Percentiles rank a stretch among this genome's conserved stretches.
phyloP scores from a whole-genome alignment of 2,797 vertebrate genomes.

The Hylomyscus alleni region DNA sequence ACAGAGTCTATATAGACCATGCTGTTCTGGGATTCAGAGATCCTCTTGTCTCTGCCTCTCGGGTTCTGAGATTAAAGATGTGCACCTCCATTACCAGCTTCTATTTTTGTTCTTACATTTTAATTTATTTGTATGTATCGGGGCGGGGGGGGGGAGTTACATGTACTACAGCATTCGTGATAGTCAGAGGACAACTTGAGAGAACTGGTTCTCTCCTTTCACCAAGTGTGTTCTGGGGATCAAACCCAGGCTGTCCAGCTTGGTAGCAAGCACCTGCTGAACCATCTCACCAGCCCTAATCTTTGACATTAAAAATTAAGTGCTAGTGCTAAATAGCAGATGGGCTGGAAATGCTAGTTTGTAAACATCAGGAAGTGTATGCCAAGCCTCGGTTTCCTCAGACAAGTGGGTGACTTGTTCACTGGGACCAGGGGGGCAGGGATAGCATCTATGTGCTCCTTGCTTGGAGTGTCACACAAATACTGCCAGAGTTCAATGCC shows the following conservation, averaged over 20 bases:
- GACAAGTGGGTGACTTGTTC: not conserved
- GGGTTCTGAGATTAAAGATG: not conserved
- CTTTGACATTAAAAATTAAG: not conserved
- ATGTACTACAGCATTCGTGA: not conserved
- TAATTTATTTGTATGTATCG: not conserved
- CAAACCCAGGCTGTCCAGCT: not conserved
- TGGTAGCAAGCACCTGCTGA: not conserved
- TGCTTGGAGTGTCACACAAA: not conserved
- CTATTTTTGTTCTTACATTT: not conserved
- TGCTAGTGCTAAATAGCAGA: not conserved
- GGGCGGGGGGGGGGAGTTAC: too few species aligned
- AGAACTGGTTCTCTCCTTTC: not conserved
- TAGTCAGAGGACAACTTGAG: not conserved
- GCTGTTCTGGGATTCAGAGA: not conserved
- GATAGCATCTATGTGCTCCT: accelerated
- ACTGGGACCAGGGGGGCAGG: not conserved
- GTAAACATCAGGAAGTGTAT: not conserved
- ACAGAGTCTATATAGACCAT: not conserved
- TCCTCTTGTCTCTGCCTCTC: not conserved
- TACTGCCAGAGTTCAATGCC: accelerated
- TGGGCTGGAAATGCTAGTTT: not conserved
- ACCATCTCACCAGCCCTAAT: too few species aligned
- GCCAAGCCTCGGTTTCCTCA: not conserved
- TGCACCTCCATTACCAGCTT: not conserved
- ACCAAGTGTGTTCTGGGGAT: not conserved